These are phyloP conservation scores for Chaetops frenatus DNA, from an alignment of 2,113 vertebrate genomes.

Conservation along the genomic window DNA sequence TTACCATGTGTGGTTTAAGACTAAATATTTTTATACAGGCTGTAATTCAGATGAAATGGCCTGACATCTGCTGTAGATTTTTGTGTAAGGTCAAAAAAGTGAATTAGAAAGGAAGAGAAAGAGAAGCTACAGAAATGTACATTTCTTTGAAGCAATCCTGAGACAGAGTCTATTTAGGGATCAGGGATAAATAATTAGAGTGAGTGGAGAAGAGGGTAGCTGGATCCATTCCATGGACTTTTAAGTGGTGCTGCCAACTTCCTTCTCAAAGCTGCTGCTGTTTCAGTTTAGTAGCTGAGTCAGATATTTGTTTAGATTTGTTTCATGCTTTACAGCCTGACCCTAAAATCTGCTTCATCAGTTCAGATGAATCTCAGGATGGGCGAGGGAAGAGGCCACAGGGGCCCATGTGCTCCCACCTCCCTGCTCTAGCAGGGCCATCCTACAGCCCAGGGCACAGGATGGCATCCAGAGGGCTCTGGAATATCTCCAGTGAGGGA, in stretches of 20 bases:
- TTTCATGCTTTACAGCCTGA: background rate
- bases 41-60: background rate
- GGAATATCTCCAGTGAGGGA: background rate
- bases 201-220: slow-evolving; percentile 35
- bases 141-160: background rate
- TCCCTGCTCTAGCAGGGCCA: background rate
- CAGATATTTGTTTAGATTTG: slow-evolving; percentile 36
- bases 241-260: slow-evolving; percentile 15
- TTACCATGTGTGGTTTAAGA: background rate
- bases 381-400: background rate
- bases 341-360: background rate
- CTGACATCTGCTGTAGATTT: background rate
- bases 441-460: accelerated
- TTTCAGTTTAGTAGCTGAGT: slow-evolving; percentile 54
- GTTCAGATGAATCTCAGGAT: background rate
- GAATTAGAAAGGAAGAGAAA: background rate
- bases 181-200: slow-evolving; percentile 40
- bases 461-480: background rate
- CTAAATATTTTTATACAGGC: background rate
- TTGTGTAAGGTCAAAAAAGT: background rate
- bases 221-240: slow-evolving; percentile 11
- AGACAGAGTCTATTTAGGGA: slow-evolving; percentile 18
- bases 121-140: background rate
- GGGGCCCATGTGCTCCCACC: background rate
- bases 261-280: slow-evolving; percentile 32